Conservation (phyloP, 2,797 vertebrate species). For the Artibeus lituratus region DNA sequence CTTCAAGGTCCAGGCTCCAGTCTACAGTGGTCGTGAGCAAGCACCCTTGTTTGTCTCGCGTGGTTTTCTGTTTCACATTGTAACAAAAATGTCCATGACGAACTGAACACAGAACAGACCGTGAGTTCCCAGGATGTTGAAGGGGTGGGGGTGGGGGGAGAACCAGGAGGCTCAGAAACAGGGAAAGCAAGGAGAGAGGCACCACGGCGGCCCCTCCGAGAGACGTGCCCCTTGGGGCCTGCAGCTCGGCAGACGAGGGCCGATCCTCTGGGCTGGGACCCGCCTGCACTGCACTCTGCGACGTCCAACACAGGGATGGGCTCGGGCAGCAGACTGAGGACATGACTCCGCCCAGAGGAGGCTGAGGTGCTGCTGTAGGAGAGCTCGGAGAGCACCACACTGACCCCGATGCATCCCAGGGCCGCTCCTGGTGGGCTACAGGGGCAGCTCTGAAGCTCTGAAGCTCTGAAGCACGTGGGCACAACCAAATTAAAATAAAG, state of each 20-base stretch:
- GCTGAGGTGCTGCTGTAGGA: not conserved
- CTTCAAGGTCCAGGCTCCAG: rapidly evolving
- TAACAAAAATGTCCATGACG: not conserved
- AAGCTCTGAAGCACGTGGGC: no score
- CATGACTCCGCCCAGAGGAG: not conserved
- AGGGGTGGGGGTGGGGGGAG: no score
- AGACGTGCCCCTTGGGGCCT: no score
- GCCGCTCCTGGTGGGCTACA: not conserved
- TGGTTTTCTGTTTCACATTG: not conserved
- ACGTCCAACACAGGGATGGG: rapidly evolving
- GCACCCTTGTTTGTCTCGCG: rapidly evolving
- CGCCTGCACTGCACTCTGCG: rapidly evolving
- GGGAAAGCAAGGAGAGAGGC: rapidly evolving
- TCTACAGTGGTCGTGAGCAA: not conserved
- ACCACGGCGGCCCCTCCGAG: no score
- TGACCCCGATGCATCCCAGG: rapidly evolving
- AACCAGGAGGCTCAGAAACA: no score
- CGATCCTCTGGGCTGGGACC: no score
- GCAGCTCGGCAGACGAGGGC: no score
- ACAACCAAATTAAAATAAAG: not conserved
- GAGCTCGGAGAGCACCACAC: rapidly evolving
- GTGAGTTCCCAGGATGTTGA: not conserved
- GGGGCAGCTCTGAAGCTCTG: not conserved
- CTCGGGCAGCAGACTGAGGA: not conserved
- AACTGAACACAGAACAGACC: not conserved